Conservation (phyloP, 1,140 invertebrate species). For the Lordiphosa clarofinis region DNA sequence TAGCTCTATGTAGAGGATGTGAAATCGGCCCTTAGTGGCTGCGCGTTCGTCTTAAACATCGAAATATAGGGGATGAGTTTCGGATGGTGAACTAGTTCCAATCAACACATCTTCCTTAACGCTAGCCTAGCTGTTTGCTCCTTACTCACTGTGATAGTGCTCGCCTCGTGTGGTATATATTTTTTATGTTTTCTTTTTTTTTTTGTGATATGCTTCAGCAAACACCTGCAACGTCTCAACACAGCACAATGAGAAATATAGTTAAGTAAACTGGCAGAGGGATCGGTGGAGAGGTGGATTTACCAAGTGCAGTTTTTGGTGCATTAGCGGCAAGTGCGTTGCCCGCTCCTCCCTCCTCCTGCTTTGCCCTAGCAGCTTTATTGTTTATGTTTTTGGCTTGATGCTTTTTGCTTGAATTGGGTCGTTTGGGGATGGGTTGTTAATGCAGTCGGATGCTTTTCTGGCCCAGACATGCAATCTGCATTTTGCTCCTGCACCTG, state of each 20-base stretch:
- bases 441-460: slow-evolving; percentile 50
- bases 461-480: slow-evolving; percentile 61
- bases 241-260: slow-evolving; percentile 62
- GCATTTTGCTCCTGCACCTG: slow-evolving; percentile 35
- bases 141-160: slow-evolving; percentile 7
- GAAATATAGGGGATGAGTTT: no score
- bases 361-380: slow-evolving; percentile 26
- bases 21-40: no score
- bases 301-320: slow-evolving; percentile 53
- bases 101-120: slow-evolving; percentile 1
- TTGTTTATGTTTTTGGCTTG: slow-evolving; percentile 63
- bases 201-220: slow-evolving; percentile 68
- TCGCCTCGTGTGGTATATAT: slow-evolving; percentile 17
- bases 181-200: slow-evolving; percentile 17
- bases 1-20: no score
- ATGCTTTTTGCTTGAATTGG: slow-evolving; percentile 9
- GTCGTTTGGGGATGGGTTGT: slow-evolving; percentile 15
- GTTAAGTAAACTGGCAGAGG: slow-evolving; percentile 44
- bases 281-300: slow-evolving; percentile 11
- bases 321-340: slow-evolving; percentile 64
- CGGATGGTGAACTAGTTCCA: slow-evolving; percentile 13
- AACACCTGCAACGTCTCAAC: slow-evolving; percentile 75
- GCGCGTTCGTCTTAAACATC: no score
- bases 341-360: slow-evolving; percentile 9
- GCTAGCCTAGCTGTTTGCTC: slow-evolving; percentile 10